Conservation (phyloP, 2,888 invertebrate species). For the Polyommatus iphigenia region DNA sequence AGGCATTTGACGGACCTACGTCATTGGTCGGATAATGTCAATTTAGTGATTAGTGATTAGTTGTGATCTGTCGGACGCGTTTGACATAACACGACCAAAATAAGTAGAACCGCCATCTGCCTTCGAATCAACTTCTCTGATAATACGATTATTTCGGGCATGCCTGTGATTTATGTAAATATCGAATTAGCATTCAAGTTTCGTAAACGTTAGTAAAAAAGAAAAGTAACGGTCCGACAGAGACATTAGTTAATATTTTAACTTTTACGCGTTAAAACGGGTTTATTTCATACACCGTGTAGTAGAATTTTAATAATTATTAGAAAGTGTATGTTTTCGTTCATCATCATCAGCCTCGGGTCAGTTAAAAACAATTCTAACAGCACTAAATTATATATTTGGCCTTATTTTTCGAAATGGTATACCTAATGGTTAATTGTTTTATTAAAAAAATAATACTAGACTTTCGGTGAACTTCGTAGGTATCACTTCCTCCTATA, state of each 20-base stretch:
- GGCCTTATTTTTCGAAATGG: not conserved
- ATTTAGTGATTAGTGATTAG: too few species aligned
- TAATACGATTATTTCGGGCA: not conserved
- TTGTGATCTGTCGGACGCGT: not conserved
- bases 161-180: conserved; percentile 7
- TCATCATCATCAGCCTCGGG: not conserved
- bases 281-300: conserved; percentile 7
- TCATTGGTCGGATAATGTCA: too few species aligned
- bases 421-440: too few species aligned
- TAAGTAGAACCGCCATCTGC: too few species aligned
- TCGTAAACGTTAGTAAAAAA: conserved; percentile 27
- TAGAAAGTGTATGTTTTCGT: conserved; percentile 23
- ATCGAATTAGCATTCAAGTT: conserved; percentile 15
- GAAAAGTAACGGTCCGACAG: conserved; percentile 28
- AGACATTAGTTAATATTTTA: conserved; percentile 22
- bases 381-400: not conserved
- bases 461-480: too few species aligned
- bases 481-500: too few species aligned
- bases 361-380: not conserved
- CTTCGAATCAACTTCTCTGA: not conserved
- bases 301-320: conserved; percentile 22
- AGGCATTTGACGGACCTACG: too few species aligned
- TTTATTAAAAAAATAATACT: too few species aligned
- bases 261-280: conserved; percentile 27
- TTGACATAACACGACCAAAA: too few species aligned